Base-by-base conservation (phyloP, 2,888 invertebrate genomes). In the Acrobasis suavella region DNA sequence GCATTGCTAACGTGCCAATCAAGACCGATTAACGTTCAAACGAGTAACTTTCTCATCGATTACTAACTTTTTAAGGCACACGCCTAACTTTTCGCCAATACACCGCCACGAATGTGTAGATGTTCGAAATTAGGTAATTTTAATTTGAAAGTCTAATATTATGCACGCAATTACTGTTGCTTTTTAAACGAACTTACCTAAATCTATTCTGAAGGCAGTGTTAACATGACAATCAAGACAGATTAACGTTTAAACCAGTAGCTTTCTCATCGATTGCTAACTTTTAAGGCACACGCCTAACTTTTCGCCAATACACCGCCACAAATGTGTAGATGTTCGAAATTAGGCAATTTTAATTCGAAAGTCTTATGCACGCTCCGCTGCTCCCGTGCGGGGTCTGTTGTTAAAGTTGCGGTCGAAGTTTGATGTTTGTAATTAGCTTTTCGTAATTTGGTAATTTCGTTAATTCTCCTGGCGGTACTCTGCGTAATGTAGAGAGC, bases 391-490 rank as follows among this genome's bases (percentile, higher is more conserved):
- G 60, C 69, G 68, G 69, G 70, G 74, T 58, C 65, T 62, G 76
- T 76, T 76, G 76, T 80, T 77, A 79, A 80, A 82, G 78, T 85
- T 80, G 76, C 72, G 74, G 72, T 66, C 68, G 58, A 72, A 86
- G 83, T 86, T 85, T 85, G 81, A 86, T 83, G 82, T 83, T 78
- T 71, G 80, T 85, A 87, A 88, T 88, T 88, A 87, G 80, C 81
- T 86, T 85, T 75, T 71, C 75, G 77, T 81, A 81, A 82, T 82
- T 83, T 65, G 72, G 77, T 81, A 83, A 87, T 85, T 85, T 76
- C 69, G 77, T 81, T 85, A 84, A 85, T 75, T 72, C 69, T 65
- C 68, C 62, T 66, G 69, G 71, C 76, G 76, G 76, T 71, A 77
- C 78, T 82, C 74, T 67, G 69, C 70, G 75, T 77, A 80, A 80